These are phyloP conservation scores for Lasius platythorax DNA, from an alignment of 2,888 invertebrate species.

Conservation along the genomic window DNA sequence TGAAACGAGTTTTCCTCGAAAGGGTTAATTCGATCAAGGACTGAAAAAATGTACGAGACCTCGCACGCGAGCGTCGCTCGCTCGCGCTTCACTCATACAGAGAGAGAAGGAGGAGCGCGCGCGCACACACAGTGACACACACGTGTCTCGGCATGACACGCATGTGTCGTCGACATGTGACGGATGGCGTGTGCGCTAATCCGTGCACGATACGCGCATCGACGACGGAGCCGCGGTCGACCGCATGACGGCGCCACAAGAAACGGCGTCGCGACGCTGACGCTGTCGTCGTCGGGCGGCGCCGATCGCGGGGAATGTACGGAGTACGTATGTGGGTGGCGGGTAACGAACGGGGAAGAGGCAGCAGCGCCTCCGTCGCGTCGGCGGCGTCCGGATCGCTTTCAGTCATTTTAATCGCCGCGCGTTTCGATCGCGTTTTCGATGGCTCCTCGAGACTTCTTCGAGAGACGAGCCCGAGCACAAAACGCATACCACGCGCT, in stretches of 20 bases:
- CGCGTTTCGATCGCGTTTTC: constrained; percentile 41
- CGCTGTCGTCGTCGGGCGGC: constrained; percentile 77
- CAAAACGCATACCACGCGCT: background rate
- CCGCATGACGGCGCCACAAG: constrained; percentile 78
- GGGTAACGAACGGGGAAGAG: constrained; percentile 49
- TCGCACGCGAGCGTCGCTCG: constrained; percentile 18
- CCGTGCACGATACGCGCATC: constrained; percentile 24
- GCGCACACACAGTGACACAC: background rate
- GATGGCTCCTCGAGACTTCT: constrained; percentile 40
- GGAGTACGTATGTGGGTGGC: constrained; percentile 42
- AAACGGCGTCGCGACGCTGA: constrained; percentile 76
- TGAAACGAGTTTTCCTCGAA: background rate
- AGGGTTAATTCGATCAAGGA: background rate
- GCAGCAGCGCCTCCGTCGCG: constrained; percentile 50
- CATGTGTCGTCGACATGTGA: background rate
- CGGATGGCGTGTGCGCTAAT: background rate
- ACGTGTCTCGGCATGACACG: background rate
- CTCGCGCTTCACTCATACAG: background rate
- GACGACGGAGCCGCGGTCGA: constrained; percentile 50
- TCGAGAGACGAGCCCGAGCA: constrained; percentile 6
- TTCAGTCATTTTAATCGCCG: constrained; percentile 21
- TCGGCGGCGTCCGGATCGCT: background rate
- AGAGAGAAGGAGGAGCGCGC: no score
- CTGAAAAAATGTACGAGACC: constrained; percentile 13
- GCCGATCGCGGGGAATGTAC: constrained; percentile 66